A percentile compares a stretch with the other conserved stretches of the same genome.
Evolutionary conservation across 2,113 vertebrate genomes (phyloP).

Genomic region (Dromas ardeola): DNA sequence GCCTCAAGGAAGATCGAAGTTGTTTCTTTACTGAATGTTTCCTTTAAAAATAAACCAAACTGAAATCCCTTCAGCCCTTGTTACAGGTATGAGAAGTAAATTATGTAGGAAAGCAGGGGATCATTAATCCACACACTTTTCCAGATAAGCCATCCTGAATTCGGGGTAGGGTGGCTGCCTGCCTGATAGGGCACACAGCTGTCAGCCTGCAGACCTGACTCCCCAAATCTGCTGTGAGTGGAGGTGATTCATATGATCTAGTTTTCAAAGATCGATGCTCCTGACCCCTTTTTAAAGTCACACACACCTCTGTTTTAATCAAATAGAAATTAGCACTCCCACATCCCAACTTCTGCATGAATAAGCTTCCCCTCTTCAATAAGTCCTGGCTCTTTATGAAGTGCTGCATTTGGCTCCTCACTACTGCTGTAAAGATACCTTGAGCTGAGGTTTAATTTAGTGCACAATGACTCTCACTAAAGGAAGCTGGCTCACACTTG

Average conservation of each 20-base stretch:
- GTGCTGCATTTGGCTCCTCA: not conserved
- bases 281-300: not conserved
- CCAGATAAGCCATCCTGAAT: not conserved
- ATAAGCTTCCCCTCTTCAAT: not conserved
- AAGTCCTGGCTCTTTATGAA: conserved; percentile 5
- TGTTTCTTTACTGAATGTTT: not conserved
- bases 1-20: not conserved
- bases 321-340: conserved; percentile 10
- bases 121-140: not conserved
- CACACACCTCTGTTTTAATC: not conserved
- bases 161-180: not conserved
- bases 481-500: not conserved
- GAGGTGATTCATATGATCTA: not conserved
- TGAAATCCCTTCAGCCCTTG: not conserved
- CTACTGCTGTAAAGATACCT: not conserved
- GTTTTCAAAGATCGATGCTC: not conserved
- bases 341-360: not conserved
- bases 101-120: not conserved
- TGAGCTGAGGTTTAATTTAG: not conserved
- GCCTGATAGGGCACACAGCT: not conserved
- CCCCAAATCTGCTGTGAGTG: not conserved
- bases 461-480: not conserved
- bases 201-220: not conserved
- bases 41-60: not conserved
- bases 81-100: not conserved